These are phyloP conservation scores for Zaprionus tsacasi DNA, from an alignment of 1,140 invertebrate genomes.

Conservation along the genomic window DNA sequence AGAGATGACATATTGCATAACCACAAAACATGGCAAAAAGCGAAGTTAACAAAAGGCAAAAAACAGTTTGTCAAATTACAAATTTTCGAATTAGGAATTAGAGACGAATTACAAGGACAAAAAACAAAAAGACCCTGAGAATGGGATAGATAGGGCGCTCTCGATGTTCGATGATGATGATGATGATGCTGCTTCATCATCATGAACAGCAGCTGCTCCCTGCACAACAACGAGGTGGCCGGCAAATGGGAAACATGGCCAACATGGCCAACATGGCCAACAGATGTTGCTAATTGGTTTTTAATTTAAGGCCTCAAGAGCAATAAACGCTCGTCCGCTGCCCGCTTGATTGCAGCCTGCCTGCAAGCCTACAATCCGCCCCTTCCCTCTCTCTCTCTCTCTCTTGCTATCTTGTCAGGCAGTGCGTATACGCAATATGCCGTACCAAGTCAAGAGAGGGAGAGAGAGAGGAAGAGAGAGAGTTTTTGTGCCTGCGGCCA, in stretches of 20 bases:
- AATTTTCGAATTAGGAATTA: slow-evolving; percentile 57
- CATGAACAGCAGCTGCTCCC: slow-evolving; percentile 18
- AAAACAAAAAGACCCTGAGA: slow-evolving; percentile 3
- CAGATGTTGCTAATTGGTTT: slow-evolving; percentile 66
- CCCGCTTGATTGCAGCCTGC: slow-evolving; percentile 26
- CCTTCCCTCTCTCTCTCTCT: neutral
- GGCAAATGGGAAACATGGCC: slow-evolving; percentile 31
- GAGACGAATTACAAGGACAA: slow-evolving; percentile 43
- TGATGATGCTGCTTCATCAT: slow-evolving; percentile 40
- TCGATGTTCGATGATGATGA: slow-evolving; percentile 35
- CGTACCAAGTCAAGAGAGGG: slow-evolving; percentile 13
- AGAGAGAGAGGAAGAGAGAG: neutral
- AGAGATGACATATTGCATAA: slow-evolving; percentile 41
- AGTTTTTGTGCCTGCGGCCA: slow-evolving; percentile 36
- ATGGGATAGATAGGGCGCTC: slow-evolving; percentile 7
- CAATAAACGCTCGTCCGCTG: slow-evolving; percentile 49
- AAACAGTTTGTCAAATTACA: slow-evolving; percentile 51
- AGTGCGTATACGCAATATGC: slow-evolving; percentile 50
- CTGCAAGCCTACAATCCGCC: neutral
- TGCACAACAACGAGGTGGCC: slow-evolving; percentile 6
- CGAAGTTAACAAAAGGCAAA: slow-evolving; percentile 18
- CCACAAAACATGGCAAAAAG: slow-evolving; percentile 36
- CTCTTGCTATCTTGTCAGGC: slow-evolving; percentile 22
- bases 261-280: slow-evolving; percentile 49
- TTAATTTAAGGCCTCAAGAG: slow-evolving; percentile 66